phyloP scores from a whole-genome alignment of 2,113 vertebrate species.

The Callocephalon fimbriatum region DNA sequence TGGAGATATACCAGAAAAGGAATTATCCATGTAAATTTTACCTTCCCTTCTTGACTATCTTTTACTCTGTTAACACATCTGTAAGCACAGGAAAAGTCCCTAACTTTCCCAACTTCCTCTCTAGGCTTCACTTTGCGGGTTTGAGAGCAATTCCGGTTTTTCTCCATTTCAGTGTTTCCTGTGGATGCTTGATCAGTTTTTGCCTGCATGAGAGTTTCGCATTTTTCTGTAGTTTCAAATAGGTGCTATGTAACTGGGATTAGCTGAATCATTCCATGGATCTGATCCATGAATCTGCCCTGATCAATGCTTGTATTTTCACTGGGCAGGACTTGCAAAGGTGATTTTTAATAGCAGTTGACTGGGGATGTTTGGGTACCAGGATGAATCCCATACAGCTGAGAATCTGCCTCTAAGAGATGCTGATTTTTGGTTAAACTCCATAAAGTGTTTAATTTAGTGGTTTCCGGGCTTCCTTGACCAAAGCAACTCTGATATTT shows the following conservation, averaged over 20 bases:
- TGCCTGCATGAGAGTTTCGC: not conserved
- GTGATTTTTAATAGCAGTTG: not conserved
- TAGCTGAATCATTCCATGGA: not conserved
- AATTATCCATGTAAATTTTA: not conserved
- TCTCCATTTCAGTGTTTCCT: constrained; percentile 8
- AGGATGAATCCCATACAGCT: not conserved
- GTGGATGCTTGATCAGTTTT: not conserved
- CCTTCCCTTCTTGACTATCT: not conserved
- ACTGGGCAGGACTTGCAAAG: not conserved
- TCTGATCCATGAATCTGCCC: not conserved
- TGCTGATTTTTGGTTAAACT: not conserved
- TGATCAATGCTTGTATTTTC: not conserved
- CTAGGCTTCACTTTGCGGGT: not conserved
- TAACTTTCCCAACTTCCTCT: constrained; percentile 42
- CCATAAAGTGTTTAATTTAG: not conserved
- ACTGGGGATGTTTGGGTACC: not conserved
- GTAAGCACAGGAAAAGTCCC: not conserved
- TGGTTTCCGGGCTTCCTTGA: not conserved
- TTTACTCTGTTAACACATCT: not conserved
- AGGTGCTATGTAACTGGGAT: not conserved
- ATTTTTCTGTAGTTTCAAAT: not conserved
- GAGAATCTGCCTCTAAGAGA: not conserved
- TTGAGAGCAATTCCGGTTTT: not conserved
- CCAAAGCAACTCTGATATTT: not conserved
- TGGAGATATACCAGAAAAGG: not conserved